Percentiles rank a stretch among this genome's conserved stretches.
These are phyloP conservation scores for Anseranas semipalmata DNA, from an alignment of 2,113 vertebrate species.

Conservation along the genomic window DNA sequence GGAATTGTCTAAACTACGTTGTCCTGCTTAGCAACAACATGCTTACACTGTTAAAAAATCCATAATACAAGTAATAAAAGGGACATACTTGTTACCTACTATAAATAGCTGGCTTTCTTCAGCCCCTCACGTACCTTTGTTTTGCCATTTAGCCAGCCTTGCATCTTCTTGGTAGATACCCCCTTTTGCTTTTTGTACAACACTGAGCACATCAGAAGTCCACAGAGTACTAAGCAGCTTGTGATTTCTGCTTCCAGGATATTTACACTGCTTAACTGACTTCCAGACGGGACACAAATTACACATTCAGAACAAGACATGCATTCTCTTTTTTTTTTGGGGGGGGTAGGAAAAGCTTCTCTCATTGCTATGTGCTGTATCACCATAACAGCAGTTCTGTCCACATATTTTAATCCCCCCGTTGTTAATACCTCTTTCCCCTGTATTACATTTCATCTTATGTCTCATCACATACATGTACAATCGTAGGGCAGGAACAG, in stretches of 20 bases:
- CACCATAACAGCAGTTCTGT: background rate
- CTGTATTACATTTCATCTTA: background rate
- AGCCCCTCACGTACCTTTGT: background rate
- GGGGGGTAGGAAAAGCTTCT: background rate
- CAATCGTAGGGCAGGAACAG: background rate
- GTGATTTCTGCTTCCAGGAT: background rate
- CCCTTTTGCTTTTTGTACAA: background rate
- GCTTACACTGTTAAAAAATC: background rate
- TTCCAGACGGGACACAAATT: background rate
- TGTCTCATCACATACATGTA: background rate
- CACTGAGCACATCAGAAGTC: background rate
- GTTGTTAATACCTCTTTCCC: background rate
- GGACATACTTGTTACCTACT: background rate
- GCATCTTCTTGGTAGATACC: background rate
- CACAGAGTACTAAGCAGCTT: background rate
- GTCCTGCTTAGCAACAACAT: background rate
- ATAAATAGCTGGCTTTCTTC: background rate
- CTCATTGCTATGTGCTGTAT: background rate
- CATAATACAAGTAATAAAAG: background rate
- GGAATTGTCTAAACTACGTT: background rate
- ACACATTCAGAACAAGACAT: background rate
- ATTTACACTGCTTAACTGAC: background rate
- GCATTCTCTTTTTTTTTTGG: no score
- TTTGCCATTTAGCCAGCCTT: background rate
- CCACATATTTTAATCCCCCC: background rate